A percentile compares a stretch with the other conserved stretches of the same genome.
These are phyloP conservation scores for Brienomyrus longianalis DNA, from an alignment of 2,113 vertebrate species.

Conservation along the genomic window DNA sequence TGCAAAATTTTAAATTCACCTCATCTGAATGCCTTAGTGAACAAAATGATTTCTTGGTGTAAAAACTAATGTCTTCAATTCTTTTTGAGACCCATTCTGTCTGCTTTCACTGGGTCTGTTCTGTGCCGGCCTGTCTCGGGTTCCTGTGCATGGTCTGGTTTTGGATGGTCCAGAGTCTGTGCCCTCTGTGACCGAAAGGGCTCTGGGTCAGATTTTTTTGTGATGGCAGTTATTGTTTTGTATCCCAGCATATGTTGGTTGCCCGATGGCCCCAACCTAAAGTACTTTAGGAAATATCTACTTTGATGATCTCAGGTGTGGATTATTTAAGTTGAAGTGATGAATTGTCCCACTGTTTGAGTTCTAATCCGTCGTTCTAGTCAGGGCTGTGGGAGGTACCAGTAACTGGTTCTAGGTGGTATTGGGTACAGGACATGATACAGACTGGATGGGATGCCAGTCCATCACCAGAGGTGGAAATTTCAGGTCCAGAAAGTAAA, in stretches of 20 bases:
- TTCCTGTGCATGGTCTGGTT: background rate
- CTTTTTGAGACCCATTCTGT: background rate
- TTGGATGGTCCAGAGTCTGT: background rate
- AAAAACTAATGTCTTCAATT: background rate
- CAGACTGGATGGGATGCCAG: background rate
- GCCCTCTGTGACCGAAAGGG: background rate
- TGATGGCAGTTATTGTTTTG: background rate
- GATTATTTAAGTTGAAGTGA: background rate
- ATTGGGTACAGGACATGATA: background rate
- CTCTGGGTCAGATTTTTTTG: background rate
- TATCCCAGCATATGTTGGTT: background rate
- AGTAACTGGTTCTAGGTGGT: background rate
- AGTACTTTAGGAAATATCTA: background rate
- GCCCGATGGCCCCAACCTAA: background rate
- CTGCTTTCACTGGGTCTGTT: background rate
- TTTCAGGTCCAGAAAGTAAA: too few species aligned
- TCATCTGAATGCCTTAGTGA: background rate
- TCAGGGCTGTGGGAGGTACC: background rate
- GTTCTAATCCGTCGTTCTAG: background rate
- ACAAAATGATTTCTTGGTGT: background rate
- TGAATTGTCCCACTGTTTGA: background rate
- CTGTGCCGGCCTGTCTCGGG: background rate
- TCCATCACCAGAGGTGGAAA: background rate
- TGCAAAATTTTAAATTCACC: constrained; percentile 13
- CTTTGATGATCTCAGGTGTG: background rate